Evolutionary conservation across 2,797 vertebrate species (phyloP).

Genomic region (Toxotes lorentzi): DNA sequence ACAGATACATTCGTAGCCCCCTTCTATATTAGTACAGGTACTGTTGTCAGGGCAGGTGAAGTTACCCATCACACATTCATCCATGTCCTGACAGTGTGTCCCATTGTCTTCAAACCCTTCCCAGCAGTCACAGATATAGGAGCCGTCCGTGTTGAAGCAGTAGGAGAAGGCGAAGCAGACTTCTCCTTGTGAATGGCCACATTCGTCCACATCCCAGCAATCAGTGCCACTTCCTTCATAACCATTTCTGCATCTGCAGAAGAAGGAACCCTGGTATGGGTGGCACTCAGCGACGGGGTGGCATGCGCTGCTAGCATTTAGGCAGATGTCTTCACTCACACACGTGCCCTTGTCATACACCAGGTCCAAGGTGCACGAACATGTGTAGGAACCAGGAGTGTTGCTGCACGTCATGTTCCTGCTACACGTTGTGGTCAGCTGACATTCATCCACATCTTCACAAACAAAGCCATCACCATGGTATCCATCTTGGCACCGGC

Average conservation of each 20-base stretch:
- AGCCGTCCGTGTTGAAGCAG: constrained; percentile 86
- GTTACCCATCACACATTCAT: constrained; percentile 83
- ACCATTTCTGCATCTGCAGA: constrained; percentile 83
- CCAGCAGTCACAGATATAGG: constrained; percentile 85
- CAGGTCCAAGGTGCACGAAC: constrained; percentile 78
- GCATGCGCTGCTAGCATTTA: constrained; percentile 72
- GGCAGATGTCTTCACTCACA: constrained; percentile 78
- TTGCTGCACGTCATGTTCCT: constrained; percentile 85
- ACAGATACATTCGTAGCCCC: constrained; percentile 84
- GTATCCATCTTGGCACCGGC: constrained; percentile 84
- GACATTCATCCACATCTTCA: constrained; percentile 86
- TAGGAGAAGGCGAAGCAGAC: constrained; percentile 78
- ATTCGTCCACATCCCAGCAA: constrained; percentile 87
- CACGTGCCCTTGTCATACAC: constrained; percentile 83
- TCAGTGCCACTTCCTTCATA: constrained; percentile 83
- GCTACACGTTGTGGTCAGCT: constrained; percentile 63
- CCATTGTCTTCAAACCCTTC: constrained; percentile 82
- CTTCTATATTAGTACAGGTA: constrained; percentile 81
- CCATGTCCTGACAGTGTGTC: constrained; percentile 82
- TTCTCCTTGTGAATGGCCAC: constrained; percentile 40
- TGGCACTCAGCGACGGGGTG: constrained; percentile 79
- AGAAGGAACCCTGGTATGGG: constrained; percentile 78
- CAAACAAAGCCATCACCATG: constrained; percentile 84
- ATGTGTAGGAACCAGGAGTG: constrained; percentile 82
- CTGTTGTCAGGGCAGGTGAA: constrained; percentile 82